These are phyloP conservation scores for Zygaena filipendulae DNA, from an alignment of 2,888 invertebrate genomes.

Conservation along the genomic window DNA sequence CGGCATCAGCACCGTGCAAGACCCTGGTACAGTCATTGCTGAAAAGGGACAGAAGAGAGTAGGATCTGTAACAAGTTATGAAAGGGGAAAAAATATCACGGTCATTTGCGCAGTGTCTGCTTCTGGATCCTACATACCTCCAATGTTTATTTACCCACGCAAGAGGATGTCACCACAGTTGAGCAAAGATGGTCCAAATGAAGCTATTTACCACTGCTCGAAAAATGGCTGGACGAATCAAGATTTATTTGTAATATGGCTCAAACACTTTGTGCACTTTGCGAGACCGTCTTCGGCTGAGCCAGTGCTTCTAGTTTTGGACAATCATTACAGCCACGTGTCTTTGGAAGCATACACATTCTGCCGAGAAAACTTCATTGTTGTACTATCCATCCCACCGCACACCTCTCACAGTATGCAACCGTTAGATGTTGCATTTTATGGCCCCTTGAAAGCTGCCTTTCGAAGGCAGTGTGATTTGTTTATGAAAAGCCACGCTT, in stretches of 20 bases:
- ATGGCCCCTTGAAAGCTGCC: constrained; percentile 1
- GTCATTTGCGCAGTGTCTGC: constrained; percentile 28
- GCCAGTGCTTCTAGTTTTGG: neutral
- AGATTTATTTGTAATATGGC: constrained; percentile 9
- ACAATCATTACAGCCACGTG: neutral
- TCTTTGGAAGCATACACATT: constrained; percentile 1
- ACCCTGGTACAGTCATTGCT: constrained; percentile 22
- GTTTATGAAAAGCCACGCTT: constrained; percentile 4
- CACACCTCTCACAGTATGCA: neutral
- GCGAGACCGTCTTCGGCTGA: constrained; percentile 4
- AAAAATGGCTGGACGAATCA: constrained; percentile 5
- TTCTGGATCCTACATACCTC: constrained; percentile 28
- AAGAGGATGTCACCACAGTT: constrained; percentile 25
- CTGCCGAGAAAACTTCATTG: neutral
- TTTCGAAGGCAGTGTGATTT: neutral
- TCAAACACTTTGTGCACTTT: constrained; percentile 9
- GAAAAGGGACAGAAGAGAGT: constrained; percentile 26
- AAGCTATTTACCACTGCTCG: constrained; percentile 13
- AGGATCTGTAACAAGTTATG: constrained; percentile 22
- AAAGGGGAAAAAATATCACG: constrained; percentile 21
- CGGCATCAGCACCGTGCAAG: constrained; percentile 26
- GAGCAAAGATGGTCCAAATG: constrained; percentile 24
- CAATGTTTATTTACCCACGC: constrained; percentile 35
- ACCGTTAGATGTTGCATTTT: constrained; percentile 1
- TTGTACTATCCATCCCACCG: neutral